These are phyloP conservation scores for Zaprionus camerounensis DNA, from an alignment of 1,140 invertebrate genomes.

Conservation along the genomic window DNA sequence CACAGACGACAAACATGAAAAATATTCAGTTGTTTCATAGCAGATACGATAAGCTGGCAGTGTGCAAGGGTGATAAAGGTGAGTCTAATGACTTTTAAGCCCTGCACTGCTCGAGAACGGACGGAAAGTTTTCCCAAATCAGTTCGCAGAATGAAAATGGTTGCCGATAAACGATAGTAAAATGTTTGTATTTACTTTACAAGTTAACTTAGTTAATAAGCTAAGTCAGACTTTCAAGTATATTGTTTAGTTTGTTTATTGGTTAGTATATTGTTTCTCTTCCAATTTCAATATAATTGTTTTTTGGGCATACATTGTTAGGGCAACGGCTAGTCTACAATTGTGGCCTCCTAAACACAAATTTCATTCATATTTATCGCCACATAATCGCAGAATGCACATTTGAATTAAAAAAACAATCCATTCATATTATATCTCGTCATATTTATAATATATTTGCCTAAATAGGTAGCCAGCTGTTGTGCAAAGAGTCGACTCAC, in stretches of 20 bases:
- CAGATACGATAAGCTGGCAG: neutral
- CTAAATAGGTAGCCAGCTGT: conserved; percentile 39
- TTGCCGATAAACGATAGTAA: no score
- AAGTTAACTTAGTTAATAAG: no score
- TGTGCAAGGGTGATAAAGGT: neutral
- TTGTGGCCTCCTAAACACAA: no score
- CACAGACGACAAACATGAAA: conserved; percentile 11
- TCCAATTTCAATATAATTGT: no score
- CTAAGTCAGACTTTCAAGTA: no score
- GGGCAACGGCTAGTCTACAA: no score
- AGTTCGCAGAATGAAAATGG: no score
- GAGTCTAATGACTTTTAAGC: neutral
- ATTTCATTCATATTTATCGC: neutral
- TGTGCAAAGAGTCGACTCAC: conserved; percentile 18
- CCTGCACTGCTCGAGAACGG: neutral
- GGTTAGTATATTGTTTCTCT: no score
- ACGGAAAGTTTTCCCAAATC: neutral
- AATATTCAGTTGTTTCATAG: conserved; percentile 22
- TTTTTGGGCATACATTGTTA: no score
- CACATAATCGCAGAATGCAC: neutral
- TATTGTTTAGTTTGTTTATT: no score
- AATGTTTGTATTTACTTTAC: no score
- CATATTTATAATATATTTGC: conserved; percentile 35
- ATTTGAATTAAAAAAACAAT: no score
- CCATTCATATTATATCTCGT: conserved; percentile 10